These are phyloP conservation scores for Spinus pinus DNA, from an alignment of 2,797 vertebrate species.

Conservation along the genomic window DNA sequence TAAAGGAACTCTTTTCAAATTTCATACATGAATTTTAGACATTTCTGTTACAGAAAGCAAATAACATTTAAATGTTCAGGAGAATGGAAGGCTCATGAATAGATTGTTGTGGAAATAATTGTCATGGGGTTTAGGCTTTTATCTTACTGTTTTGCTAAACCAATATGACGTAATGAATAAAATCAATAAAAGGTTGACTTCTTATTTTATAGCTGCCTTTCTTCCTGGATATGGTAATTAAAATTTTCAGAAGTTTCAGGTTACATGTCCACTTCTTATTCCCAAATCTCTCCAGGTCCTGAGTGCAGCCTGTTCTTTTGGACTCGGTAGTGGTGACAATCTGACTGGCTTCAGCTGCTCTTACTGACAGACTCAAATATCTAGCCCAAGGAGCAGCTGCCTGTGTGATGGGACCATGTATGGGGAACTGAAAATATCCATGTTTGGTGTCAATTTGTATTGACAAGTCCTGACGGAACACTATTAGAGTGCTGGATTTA, in stretches of 20 bases:
- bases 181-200: not conserved
- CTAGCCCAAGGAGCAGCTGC: not conserved
- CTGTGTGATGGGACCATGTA: not conserved
- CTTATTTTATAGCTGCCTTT: not conserved
- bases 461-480: not conserved
- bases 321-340: not conserved
- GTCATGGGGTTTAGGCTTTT: not conserved
- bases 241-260: not conserved
- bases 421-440: not conserved
- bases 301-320: not conserved
- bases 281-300: not conserved
- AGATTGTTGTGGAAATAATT: not conserved
- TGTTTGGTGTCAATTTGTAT: not conserved
- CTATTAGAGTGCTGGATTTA: not conserved
- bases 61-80: not conserved
- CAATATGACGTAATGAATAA: not conserved
- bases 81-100: not conserved
- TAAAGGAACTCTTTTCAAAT: not conserved
- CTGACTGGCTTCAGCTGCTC: not conserved
- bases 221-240: not conserved
- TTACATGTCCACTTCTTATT: not conserved
- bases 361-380: not conserved
- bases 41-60: not conserved
- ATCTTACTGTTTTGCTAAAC: not conserved
- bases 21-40: not conserved